Base-by-base conservation (phyloP, 2,888 invertebrate genomes). In the Sarcophaga carnaria region DNA sequence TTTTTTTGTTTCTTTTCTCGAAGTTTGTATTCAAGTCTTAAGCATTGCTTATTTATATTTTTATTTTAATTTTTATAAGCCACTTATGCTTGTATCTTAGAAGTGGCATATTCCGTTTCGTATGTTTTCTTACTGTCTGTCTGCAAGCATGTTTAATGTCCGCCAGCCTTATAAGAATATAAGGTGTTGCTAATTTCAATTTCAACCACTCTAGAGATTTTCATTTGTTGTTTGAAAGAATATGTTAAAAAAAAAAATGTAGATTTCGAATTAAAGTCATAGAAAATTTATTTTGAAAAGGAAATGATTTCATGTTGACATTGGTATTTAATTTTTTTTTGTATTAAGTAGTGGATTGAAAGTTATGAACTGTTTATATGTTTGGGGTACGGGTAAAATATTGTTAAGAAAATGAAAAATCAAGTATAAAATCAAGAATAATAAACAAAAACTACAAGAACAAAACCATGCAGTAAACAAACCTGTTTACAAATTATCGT, bases 171-270 rank as follows among this genome's bases (percentile, higher is more conserved):
- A 47, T 69, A 72, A 60, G 69, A 80, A 69, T 60, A 80, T 25
- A 86, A 83, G 80, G 83, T 86, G 86, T 86, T 80, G 83, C 86
- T 77, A 80, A 86, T 86, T 86, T 86, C 75, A 86, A 80, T 80
- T 86, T 67, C 80, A 77, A 83, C 83, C 86, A 80, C 86, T 78
- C 77, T 64, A 67, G 77, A 74, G 22, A 69, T 64, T n/a, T 25
- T 79, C 17, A 17, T 66, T 2, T 63, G 54, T 22, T 63, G 0
- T 25, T 67, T 25, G 37, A n/a, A 25, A 14, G 49, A 64, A 76
- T 64, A 45, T 63, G 63, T 74, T 74, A 54, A 83, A 69, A 71
- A 78, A 22, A 69, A 71, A 78, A 37, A 37, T 37, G 60, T 83
- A 20, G 72, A 66, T 12, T 74, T 54, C 6, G 63, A 37, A 79